These are phyloP conservation scores for Anser cygnoides DNA, from an alignment of 2,113 vertebrate genomes.

Conservation along the genomic window DNA sequence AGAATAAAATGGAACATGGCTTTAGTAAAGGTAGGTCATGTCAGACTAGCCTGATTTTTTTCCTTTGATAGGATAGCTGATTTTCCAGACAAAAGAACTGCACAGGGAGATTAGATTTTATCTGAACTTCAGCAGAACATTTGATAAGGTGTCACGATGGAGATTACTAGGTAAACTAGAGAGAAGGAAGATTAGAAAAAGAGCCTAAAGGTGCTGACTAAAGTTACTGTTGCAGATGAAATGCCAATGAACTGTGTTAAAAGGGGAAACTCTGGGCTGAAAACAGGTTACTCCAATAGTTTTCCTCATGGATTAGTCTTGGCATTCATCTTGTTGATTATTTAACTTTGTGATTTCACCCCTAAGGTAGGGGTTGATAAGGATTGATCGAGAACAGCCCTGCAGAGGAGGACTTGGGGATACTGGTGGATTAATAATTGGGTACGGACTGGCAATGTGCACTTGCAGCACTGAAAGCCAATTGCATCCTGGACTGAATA, in stretches of 20 bases:
- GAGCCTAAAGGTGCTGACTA: neutral
- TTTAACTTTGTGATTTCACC: neutral
- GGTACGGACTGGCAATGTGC: too few relatives aligned
- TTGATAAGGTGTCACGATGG: constrained; percentile 35
- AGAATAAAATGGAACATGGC: constrained; percentile 15
- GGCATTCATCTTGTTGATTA: neutral
- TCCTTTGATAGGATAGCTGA: constrained; percentile 14
- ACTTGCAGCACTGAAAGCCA: too few relatives aligned
- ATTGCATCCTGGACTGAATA: too few relatives aligned
- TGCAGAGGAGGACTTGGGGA: too few relatives aligned
- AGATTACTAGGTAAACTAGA: constrained; percentile 3
- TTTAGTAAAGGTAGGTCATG: constrained; percentile 50
- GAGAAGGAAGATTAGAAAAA: neutral
- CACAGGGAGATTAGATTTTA: constrained; percentile 55
- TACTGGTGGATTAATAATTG: too few relatives aligned
- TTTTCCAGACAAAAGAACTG: constrained; percentile 64
- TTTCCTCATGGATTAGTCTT: neutral
- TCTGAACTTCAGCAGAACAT: constrained; percentile 52
- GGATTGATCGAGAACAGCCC: too few relatives aligned
- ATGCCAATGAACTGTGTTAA: neutral
- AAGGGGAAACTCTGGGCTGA: neutral
- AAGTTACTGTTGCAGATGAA: neutral
- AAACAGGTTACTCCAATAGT: neutral
- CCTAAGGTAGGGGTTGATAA: neutral
- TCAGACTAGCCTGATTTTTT: constrained; percentile 52